Evolutionary conservation across 2,797 vertebrate species (phyloP).

Genomic region (Echiichthys vipera): DNA sequence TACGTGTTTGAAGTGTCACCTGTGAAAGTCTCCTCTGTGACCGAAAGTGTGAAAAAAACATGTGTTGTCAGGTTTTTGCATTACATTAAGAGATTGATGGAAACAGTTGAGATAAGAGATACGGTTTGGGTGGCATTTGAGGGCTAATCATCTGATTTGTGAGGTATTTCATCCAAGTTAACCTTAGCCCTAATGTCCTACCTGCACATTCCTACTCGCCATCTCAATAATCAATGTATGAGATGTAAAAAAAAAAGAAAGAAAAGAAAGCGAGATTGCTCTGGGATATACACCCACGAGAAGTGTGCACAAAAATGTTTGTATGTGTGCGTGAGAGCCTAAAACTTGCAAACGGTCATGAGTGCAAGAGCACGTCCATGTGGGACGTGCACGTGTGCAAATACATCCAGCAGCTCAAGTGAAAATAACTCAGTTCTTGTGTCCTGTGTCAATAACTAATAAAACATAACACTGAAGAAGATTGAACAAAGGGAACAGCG

Average conservation of each 20-base stretch:
- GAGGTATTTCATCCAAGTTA: constrained; percentile 41
- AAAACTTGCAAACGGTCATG: constrained; percentile 27
- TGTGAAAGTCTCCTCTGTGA: constrained; percentile 41
- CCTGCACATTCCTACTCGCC: constrained; percentile 26
- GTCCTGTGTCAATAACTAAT: constrained; percentile 72
- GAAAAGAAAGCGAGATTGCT: constrained; percentile 38
- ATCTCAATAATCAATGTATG: constrained; percentile 28
- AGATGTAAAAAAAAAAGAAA: constrained; percentile 18
- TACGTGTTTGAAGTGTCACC: constrained; percentile 58
- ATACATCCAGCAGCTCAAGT: constrained; percentile 60
- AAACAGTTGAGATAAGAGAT: constrained; percentile 52
- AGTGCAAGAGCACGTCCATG: constrained; percentile 25
- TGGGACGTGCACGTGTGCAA: constrained; percentile 44
- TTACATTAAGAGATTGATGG: constrained; percentile 8
- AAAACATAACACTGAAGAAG: constrained; percentile 64
- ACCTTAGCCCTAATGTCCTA: constrained; percentile 44
- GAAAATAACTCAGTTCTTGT: constrained; percentile 60
- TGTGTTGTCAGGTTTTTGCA: constrained; percentile 31
- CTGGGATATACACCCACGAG: constrained; percentile 31
- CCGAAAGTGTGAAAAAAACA: constrained; percentile 35
- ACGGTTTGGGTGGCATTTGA: constrained; percentile 23
- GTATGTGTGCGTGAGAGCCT: constrained; percentile 52
- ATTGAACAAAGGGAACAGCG: constrained; percentile 64
- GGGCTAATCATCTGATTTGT: constrained; percentile 33
- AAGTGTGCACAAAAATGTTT: constrained; percentile 45